Base-by-base conservation (phyloP, 64 coral and sea anemone species). In the Actinia equina region DNA sequence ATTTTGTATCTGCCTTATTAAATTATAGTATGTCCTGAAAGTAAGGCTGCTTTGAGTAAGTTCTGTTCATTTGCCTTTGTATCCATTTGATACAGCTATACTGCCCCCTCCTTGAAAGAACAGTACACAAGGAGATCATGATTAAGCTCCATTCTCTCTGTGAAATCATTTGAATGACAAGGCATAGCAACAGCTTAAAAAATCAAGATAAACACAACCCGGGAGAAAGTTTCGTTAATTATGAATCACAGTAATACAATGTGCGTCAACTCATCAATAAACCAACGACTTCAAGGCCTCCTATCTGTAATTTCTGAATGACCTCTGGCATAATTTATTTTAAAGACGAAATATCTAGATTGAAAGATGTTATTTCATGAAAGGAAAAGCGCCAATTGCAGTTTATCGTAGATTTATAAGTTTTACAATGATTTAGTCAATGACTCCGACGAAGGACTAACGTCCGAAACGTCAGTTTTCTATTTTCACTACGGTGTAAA, bases 181-280 rank as follows among this genome's bases (percentile, higher is more conserved):
- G 69, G 69, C 37, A 74, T 2, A n/a, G 61, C 2, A 65, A 65
- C 2, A 22, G 20, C 7, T 8, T 30, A 5, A 74, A 37, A 74
- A 23, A 74, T 74, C 26, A 41, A 74, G 23, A 71, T 71, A 71
- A 27, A n/a, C 54, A 56, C 18, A 9, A 41, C 25, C 7, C 20
- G 7, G 7, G 6, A 20, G 18, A 67, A n/a, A 67, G 18, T 23
- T 23, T 74, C 69, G 7, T 74, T 2, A 74, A 74, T 74, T 12
- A 74, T 74, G 69, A 41, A 74, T 74, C 23, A 9, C 26, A 74
- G 69, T 9, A 37, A 74, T 37, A 74, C 69, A 74, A 74, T 30
- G 69, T 74, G 14, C 69, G 69, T 74, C n/a, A 74, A 41, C 25
- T 74, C 69, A 74, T 74, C 11, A 74, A 74, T 74, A 74, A 13